Evolutionary conservation across 2,113 vertebrate species (phyloP).

Genomic region (Atherinomorus stipes): DNA sequence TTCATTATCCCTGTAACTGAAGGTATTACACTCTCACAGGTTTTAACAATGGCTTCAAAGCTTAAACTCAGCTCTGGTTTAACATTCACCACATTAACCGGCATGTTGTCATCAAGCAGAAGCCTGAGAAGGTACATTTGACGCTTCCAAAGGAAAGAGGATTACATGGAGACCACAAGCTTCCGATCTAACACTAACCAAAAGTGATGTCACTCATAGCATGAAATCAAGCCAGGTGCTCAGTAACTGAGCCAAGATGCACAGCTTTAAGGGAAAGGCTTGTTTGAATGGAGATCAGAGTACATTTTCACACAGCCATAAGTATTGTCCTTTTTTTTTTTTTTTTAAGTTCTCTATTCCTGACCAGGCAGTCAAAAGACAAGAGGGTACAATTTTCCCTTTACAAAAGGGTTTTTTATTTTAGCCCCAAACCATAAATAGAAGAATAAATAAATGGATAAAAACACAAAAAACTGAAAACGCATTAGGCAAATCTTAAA

Average conservation of each 20-base stretch:
- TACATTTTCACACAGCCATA: slow-evolving; percentile 3
- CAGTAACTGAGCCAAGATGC: slow-evolving; percentile 10
- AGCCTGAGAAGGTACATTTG: slow-evolving; percentile 47
- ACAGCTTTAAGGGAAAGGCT: slow-evolving; percentile 12
- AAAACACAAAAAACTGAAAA: not conserved
- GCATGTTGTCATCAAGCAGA: slow-evolving; percentile 45
- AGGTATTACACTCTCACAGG: slow-evolving; percentile 51
- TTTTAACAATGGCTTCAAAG: slow-evolving; percentile 73
- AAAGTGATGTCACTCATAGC: slow-evolving; percentile 52
- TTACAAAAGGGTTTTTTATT: not conserved
- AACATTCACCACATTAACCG: slow-evolving; percentile 51
- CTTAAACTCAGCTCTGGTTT: slow-evolving; percentile 54
- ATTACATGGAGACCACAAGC: slow-evolving; percentile 38
- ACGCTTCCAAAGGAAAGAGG: slow-evolving; percentile 41
- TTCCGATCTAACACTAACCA: slow-evolving; percentile 12
- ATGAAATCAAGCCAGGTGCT: slow-evolving; percentile 40
- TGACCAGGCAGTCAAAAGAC: no score
- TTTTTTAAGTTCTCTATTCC: not conserved
- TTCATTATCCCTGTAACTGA: slow-evolving; percentile 57
- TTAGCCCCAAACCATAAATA: not conserved
- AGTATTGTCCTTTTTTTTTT: not conserved
- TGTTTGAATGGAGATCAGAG: slow-evolving; percentile 11
- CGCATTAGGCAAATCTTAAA: not conserved
- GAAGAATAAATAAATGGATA: not conserved
- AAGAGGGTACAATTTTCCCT: not conserved